phyloP scores from a whole-genome alignment of 2,888 invertebrate species.

The Xestia xanthographa region DNA sequence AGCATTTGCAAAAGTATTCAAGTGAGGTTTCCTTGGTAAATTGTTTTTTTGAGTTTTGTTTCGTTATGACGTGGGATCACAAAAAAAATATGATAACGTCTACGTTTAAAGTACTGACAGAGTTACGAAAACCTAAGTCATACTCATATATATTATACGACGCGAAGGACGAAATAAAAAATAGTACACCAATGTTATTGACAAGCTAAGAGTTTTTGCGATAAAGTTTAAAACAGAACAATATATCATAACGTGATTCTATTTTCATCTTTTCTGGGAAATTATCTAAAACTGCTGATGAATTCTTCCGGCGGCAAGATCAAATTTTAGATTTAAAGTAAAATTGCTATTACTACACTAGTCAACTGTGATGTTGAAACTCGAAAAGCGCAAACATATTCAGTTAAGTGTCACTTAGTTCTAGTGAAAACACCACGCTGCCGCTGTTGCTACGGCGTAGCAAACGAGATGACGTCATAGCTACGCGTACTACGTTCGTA shows the following conservation, averaged over 20 bases:
- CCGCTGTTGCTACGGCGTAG: slow-evolving; percentile 40
- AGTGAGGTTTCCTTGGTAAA: neutral
- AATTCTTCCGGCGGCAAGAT: neutral
- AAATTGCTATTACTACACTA: neutral
- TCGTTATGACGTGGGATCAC: neutral
- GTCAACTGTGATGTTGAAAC: neutral
- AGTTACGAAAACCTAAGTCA: no score
- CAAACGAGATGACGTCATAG: slow-evolving; percentile 10
- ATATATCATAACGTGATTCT: neutral
- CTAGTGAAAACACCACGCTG: neutral
- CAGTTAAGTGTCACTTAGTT: neutral
- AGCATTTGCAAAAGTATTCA: neutral
- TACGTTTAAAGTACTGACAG: neutral
- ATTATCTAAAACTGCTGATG: neutral
- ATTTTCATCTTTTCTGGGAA: neutral
- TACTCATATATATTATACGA: no score
- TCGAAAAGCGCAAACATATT: neutral
- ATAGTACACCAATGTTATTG: neutral
- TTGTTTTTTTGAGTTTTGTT: neutral
- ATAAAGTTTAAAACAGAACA: neutral
- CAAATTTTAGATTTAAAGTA: neutral
- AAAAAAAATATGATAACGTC: no score
- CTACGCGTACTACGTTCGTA: slow-evolving; percentile 47
- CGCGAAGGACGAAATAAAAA: no score
- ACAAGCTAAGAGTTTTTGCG: neutral